Percentiles rank a stretch among this genome's conserved stretches.
phyloP scores from a whole-genome alignment of 2,113 vertebrate genomes.

The Aleadryas rufinucha region DNA sequence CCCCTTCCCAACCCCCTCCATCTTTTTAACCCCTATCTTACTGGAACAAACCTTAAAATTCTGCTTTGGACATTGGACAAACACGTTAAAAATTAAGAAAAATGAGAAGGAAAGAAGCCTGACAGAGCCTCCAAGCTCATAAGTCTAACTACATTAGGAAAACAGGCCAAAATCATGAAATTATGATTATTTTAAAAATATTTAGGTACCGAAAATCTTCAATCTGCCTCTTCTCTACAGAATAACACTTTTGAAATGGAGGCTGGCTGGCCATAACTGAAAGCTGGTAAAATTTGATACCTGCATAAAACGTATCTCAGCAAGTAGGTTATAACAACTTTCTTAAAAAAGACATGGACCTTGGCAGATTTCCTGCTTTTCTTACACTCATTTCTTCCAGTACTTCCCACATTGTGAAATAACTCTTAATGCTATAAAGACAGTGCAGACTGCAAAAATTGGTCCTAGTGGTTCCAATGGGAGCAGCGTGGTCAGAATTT shows the following conservation, averaged over 20 bases:
- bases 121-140: not conserved
- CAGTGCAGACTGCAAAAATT: conserved; percentile 14
- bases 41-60: not conserved
- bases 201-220: not conserved
- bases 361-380: conserved; percentile 8
- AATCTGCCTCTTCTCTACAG: not conserved
- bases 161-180: not conserved
- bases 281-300: not conserved
- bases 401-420: conserved; percentile 42
- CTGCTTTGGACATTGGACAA: not conserved
- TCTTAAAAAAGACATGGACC: not conserved
- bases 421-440: conserved; percentile 14
- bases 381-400: conserved; percentile 14
- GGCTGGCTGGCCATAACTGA: not conserved
- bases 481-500: conserved; percentile 26
- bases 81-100: not conserved
- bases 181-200: not conserved
- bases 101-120: not conserved
- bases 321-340: not conserved
- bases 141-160: not conserved
- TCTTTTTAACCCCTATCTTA: not conserved
- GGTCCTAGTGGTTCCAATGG: conserved; percentile 15
- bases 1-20: not conserved
- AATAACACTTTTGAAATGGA: not conserved
- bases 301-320: not conserved